These are phyloP conservation scores for Arge pagana DNA, from an alignment of 2,888 invertebrate genomes.

Conservation along the genomic window DNA sequence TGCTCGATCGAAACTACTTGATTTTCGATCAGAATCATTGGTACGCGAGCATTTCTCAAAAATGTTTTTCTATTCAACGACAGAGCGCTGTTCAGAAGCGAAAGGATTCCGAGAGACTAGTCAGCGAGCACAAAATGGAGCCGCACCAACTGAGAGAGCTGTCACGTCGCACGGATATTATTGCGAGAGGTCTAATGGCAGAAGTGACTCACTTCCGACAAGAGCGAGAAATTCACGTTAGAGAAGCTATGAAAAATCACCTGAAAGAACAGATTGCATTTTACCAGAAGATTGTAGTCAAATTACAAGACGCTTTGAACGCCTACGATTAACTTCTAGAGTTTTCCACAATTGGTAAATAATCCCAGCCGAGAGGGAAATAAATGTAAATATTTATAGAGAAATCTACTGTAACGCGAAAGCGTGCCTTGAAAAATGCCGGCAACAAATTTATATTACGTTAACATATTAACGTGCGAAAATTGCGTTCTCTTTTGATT, in stretches of 20 bases:
- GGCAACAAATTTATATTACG: too few relatives aligned
- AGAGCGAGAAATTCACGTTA: slow-evolving; percentile 85
- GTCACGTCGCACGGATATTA: slow-evolving; percentile 82
- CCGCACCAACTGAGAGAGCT: slow-evolving; percentile 81
- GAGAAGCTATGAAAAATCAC: slow-evolving; percentile 83
- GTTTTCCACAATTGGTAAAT: too few relatives aligned
- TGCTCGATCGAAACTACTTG: too few relatives aligned
- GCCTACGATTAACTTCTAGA: too few relatives aligned
- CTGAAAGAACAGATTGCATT: slow-evolving; percentile 88
- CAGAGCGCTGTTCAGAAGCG: slow-evolving; percentile 82
- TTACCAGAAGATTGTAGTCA: slow-evolving; percentile 82
- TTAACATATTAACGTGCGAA: too few relatives aligned
- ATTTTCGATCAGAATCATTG: too few relatives aligned
- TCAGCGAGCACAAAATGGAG: slow-evolving; percentile 81
- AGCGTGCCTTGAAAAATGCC: too few relatives aligned
- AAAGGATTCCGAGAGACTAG: slow-evolving; percentile 83
- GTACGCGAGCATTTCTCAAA: neutral
- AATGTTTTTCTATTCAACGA: slow-evolving; percentile 21
- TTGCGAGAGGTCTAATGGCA: slow-evolving; percentile 91
- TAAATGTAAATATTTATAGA: too few relatives aligned
- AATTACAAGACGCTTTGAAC: slow-evolving; percentile 67
- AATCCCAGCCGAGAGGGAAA: too few relatives aligned
- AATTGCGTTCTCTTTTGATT: too few relatives aligned
- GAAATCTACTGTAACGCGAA: too few relatives aligned
- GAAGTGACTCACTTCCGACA: slow-evolving; percentile 93